phyloP scores from a whole-genome alignment of 2,113 vertebrate species.

The Catharus bicknelli region DNA sequence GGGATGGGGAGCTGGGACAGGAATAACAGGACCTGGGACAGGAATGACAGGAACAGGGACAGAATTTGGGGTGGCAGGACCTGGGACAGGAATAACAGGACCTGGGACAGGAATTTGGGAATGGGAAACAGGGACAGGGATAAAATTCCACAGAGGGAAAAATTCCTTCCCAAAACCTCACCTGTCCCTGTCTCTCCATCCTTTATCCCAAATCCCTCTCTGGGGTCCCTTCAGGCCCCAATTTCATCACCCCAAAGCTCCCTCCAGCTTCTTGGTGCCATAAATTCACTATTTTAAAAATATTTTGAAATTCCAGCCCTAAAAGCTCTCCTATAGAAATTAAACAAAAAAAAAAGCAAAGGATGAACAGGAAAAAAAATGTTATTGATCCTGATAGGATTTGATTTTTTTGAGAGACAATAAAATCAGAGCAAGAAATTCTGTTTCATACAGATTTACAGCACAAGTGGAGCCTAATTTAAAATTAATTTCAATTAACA shows the following conservation, averaged over 20 bases:
- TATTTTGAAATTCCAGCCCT: neutral
- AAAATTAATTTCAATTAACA: neutral
- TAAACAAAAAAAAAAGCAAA: neutral
- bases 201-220: neutral
- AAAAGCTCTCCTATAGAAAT: neutral
- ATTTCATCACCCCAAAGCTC: neutral
- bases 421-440: neutral
- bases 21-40: too few species aligned
- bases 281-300: neutral
- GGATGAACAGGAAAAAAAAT: neutral
- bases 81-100: too few species aligned
- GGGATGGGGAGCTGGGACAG: neutral
- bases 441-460: neutral
- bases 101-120: neutral
- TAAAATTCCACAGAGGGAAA: too few species aligned
- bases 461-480: neutral
- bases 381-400: neutral
- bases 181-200: fast-evolving
- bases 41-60: too few species aligned
- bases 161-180: neutral
- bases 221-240: neutral
- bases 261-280: neutral
- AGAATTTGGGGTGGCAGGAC: too few species aligned
- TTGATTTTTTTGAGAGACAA: neutral
- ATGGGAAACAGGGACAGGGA: neutral